Base-by-base conservation (phyloP, 2,888 invertebrate species). In the Meloe dianella region DNA sequence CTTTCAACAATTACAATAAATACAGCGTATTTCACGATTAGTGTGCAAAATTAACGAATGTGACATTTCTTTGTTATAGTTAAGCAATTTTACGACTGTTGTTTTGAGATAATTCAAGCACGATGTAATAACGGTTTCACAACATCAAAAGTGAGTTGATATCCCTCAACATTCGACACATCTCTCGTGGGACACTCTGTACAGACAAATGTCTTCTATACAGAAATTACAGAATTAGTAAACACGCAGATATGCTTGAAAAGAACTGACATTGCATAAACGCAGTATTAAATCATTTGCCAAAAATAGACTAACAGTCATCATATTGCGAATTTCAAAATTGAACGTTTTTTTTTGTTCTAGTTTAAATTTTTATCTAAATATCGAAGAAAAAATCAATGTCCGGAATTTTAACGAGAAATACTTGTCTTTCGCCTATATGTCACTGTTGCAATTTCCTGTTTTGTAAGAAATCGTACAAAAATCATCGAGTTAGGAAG, bases 1-100 rank as follows among this genome's bases (percentile, higher is more conserved):
- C 68, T 66, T 69, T 35, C 64, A 67, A 54, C 54, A 62, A 60
- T 47, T 47, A 41, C 22, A 27, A 27, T 4, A 27, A 9, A 5
- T 32, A 32, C 32, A 32, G 32, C 1, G 8, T 32, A 8, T 32
- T 32, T 10, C 32, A 32, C 27, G 27, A 27, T 3, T 27, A 4
- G 27, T 27, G 27, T 27, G 27, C 27, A 2, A 27, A 27, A 27
- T 27, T n/a, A n/a, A n/a, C n/a, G n/a, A n/a, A n/a, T n/a, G n/a
- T n/a, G n/a, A n/a, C n/a, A n/a, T n/a, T n/a, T n/a, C n/a, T n/a
- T n/a, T n/a, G n/a, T n/a, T n/a, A n/a, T n/a, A n/a, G n/a, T n/a
- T n/a, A n/a, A n/a, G n/a, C n/a, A n/a, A n/a, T n/a, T n/a, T n/a
- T n/a, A n/a, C n/a, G n/a, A n/a, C n/a, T n/a, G n/a, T n/a, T n/a